Evolutionary conservation across 1,140 invertebrate genomes (phyloP).

Genomic region (Platyscapa corneri): DNA sequence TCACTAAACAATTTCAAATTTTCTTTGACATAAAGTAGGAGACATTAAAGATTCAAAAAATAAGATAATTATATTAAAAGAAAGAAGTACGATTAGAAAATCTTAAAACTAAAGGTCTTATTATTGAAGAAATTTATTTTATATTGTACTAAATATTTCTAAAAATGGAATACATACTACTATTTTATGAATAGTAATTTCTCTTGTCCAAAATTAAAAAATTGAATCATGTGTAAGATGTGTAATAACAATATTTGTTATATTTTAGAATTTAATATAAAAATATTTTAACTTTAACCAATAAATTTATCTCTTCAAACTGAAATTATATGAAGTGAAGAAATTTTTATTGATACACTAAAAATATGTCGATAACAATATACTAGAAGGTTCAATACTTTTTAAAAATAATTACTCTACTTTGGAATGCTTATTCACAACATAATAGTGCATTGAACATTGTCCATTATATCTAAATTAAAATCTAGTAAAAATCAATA

Average conservation of each 20-base stretch:
- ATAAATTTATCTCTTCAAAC: background rate
- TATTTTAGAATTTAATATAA: too few relatives aligned
- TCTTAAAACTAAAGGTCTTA: background rate
- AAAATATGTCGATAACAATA: too few relatives aligned
- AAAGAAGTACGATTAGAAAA: background rate
- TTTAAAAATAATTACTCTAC: too few relatives aligned
- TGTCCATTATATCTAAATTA: too few relatives aligned
- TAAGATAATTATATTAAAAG: too few relatives aligned
- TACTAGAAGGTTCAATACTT: too few relatives aligned
- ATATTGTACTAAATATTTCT: background rate
- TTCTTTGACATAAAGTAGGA: background rate
- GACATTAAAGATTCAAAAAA: constrained; percentile 15
- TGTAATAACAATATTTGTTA: too few relatives aligned
- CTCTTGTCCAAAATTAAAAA: background rate
- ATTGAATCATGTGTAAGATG: too few relatives aligned
- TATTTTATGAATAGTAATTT: background rate
- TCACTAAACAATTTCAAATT: background rate
- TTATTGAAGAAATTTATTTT: background rate
- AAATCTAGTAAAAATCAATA: too few relatives aligned
- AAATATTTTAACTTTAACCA: background rate
- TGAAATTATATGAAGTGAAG: background rate
- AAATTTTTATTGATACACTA: too few relatives aligned
- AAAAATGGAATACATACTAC: background rate
- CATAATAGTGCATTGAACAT: too few relatives aligned
- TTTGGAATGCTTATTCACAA: too few relatives aligned